These are phyloP conservation scores for Trypoxylus dichotomus DNA, from an alignment of 1,140 invertebrate species.

Conservation along the genomic window DNA sequence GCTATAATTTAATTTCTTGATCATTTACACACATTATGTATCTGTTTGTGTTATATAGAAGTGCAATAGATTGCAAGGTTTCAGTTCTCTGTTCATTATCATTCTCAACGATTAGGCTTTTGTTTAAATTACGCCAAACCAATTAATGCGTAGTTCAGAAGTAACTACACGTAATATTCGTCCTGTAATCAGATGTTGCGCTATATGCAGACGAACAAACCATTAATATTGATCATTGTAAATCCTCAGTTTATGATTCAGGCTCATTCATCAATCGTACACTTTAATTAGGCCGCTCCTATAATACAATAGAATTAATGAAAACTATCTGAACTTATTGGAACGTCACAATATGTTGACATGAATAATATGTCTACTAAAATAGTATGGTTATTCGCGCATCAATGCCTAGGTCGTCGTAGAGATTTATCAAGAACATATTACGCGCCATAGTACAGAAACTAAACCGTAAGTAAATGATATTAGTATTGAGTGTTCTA, in stretches of 20 bases:
- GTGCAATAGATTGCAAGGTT: background rate
- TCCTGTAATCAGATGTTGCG: background rate
- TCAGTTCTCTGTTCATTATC: background rate
- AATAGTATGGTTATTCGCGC: constrained; percentile 22
- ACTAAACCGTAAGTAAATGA: background rate
- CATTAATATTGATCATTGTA: constrained; percentile 3
- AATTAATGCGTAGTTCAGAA: background rate
- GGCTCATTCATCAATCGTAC: constrained; percentile 12
- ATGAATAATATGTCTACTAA: constrained; percentile 13
- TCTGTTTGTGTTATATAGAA: background rate
- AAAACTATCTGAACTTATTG: constrained; percentile 13
- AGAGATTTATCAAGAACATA: constrained; percentile 19
- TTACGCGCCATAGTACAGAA: constrained; percentile 1
- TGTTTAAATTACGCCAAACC: background rate
- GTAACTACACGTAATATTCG: background rate
- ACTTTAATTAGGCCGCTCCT: constrained; percentile 15
- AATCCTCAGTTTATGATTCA: constrained; percentile 3
- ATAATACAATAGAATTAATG: constrained; percentile 26
- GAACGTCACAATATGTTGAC: constrained; percentile 18
- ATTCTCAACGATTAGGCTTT: background rate
- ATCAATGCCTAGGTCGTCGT: constrained; percentile 1
- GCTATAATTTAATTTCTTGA: too few relatives aligned
- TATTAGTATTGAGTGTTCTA: background rate
- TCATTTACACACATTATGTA: too few relatives aligned
- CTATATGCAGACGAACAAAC: background rate